Conservation (phyloP, 2,888 invertebrate species). For the Herminia tarsipennalis region DNA sequence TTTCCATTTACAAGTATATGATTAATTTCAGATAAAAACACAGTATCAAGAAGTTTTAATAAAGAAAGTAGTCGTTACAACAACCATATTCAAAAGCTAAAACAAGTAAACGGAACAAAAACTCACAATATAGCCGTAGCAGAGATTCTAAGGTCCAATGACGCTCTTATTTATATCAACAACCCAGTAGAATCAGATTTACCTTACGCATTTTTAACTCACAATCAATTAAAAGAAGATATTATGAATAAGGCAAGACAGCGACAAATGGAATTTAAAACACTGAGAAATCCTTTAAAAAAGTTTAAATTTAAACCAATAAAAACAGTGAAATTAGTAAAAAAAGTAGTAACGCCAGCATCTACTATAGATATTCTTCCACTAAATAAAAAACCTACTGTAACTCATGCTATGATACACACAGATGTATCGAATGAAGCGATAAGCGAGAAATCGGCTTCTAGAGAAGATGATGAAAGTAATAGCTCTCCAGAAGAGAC, state of each 20-base stretch:
- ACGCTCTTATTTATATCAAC: constrained; percentile 65
- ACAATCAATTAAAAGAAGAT: constrained; percentile 63
- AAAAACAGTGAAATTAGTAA: not conserved
- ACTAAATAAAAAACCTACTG: too few species aligned
- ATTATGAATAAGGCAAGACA: constrained; percentile 45
- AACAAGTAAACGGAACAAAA: constrained; percentile 71
- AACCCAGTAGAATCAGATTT: constrained; percentile 74
- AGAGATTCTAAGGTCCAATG: constrained; percentile 31
- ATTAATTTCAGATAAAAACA: constrained; percentile 21
- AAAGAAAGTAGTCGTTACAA: constrained; percentile 52
- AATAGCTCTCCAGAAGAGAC: too few species aligned
- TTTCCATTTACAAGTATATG: too few species aligned
- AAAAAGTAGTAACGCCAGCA: not conserved
- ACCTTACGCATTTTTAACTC: constrained; percentile 62
- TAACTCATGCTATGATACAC: too few species aligned
- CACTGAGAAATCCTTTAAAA: constrained; percentile 3
- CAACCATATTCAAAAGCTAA: constrained; percentile 66
- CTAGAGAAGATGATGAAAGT: too few species aligned
- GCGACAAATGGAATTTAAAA: constrained; percentile 39
- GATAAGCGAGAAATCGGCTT: too few species aligned
- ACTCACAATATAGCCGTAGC: constrained; percentile 64
- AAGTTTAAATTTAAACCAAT: not conserved
- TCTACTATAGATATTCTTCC: too few species aligned
- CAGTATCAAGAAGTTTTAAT: constrained; percentile 44
- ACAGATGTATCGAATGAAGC: too few species aligned